Evolutionary conservation across 2,797 vertebrate genomes (phyloP).

Genomic region (Phataginus tricuspis): DNA sequence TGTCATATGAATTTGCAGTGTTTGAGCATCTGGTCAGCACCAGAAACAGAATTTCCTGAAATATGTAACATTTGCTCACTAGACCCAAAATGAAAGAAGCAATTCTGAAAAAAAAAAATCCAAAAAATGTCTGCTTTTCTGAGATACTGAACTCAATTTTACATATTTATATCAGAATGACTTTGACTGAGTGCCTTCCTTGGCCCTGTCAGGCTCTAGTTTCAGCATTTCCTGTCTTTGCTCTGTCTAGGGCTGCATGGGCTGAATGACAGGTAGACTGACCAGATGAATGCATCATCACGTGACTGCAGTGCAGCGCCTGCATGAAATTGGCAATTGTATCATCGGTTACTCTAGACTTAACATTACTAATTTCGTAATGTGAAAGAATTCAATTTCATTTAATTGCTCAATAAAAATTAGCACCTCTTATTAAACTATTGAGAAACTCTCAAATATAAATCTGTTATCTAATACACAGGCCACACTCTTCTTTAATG

Average conservation of each 20-base stretch:
- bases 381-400: conserved; percentile 28
- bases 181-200: background rate
- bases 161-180: background rate
- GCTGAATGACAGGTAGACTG: background rate
- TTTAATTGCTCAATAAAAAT: conserved; percentile 46
- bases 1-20: background rate
- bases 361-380: conserved; percentile 16
- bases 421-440: conserved; percentile 15
- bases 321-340: background rate
- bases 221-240: background rate
- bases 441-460: background rate
- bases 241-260: background rate
- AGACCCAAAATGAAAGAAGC: conserved; percentile 15
- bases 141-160: conserved; percentile 35
- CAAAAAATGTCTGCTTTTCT: conserved; percentile 26
- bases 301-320: background rate
- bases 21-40: background rate
- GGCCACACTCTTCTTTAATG: background rate
- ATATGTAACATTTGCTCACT: conserved; percentile 16
- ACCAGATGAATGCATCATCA: background rate
- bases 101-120: background rate
- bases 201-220: background rate
- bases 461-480: background rate
- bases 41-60: conserved; percentile 50
- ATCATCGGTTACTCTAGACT: conserved; percentile 22